Evolutionary conservation across 2,888 invertebrate species (phyloP).

Genomic region (Operophtera brumata): DNA sequence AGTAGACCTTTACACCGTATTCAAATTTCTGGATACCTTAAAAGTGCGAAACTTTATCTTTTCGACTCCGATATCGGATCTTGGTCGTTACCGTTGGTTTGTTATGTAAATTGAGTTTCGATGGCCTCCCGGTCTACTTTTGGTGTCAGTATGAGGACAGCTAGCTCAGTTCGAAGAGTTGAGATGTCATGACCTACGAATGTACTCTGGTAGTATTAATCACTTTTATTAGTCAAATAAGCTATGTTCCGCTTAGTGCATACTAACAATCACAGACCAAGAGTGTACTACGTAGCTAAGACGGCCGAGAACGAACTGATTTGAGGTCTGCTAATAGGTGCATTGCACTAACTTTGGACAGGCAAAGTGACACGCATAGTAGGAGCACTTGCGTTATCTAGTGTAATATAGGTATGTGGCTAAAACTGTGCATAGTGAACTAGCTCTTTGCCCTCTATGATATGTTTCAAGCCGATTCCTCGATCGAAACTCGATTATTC

Average conservation of each 20-base stretch:
- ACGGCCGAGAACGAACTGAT: too few relatives aligned
- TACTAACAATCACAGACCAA: too few relatives aligned
- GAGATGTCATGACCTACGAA: too few relatives aligned
- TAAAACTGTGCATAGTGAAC: background rate
- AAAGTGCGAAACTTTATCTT: constrained; percentile 32
- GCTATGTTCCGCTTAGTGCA: too few relatives aligned
- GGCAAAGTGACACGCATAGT: too few relatives aligned
- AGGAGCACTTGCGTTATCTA: too few relatives aligned
- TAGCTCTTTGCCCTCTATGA: background rate
- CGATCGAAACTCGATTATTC: constrained; percentile 36
- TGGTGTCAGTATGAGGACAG: constrained; percentile 10
- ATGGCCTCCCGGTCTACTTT: constrained; percentile 41
- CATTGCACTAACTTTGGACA: too few relatives aligned
- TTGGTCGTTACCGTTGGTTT: constrained; percentile 45
- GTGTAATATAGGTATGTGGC: background rate
- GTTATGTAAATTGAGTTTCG: constrained; percentile 50
- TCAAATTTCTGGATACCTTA: constrained; percentile 12
- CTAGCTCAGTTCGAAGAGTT: constrained; percentile 3
- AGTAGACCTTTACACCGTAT: background rate
- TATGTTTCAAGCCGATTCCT: constrained; percentile 23
- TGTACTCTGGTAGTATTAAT: too few relatives aligned
- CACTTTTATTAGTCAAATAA: too few relatives aligned
- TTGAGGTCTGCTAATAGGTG: too few relatives aligned
- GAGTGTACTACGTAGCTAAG: too few relatives aligned
- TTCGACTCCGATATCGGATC: constrained; percentile 27